Base-by-base conservation (phyloP, 1,140 invertebrate species). In the Gyrodactylus bullatarudis region DNA sequence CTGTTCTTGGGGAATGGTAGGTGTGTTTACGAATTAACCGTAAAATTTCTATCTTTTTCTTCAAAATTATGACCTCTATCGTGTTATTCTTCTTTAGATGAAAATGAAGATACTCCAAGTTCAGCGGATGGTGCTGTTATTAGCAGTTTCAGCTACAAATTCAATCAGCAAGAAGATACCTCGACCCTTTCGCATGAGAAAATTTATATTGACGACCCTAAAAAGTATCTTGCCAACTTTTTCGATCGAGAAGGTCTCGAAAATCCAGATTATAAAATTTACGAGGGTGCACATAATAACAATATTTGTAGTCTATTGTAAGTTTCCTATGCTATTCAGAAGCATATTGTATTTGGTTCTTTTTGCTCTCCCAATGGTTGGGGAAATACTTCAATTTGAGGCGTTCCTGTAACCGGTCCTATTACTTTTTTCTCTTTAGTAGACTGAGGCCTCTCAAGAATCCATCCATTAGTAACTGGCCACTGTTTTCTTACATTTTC, bases 211-310 rank as follows among this genome's bases (percentile, higher is more conserved):
- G 86, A 90, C 73, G 91, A 97, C 83, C 92, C 93, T 0, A 95
- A 96, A 80, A 93, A 92, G 80, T 89, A 89, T 0, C 79, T 98
- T 1, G 82, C 88, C 76, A 88, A 89, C 0, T 97, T 89, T 84
- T 95, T 92, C 80, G 92, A 96, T 80, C 83, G 91, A 74, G 92
- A 97, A 83, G 93, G 91, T 94, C 24, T 71, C 24, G 86, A 86
- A n/a, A 54, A 54, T 54, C 34, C 34, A 54, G 34, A 54, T 8
- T 54, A 54, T 54, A 54, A 54, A n/a, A 54, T 54, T n/a, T n/a
- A 54, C 34, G 34, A 54, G 34, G 34, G 34, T 8, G n/a, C 34
- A n/a, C 34, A 54, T 8, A n/a, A n/a, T n/a, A 54, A 54, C 34
- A 54, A 54, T 54, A 54, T 54, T 54, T 54, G 34, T n/a, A 54